Conservation (phyloP, 2,888 invertebrate genomes). For the Pimpla rufipes region DNA sequence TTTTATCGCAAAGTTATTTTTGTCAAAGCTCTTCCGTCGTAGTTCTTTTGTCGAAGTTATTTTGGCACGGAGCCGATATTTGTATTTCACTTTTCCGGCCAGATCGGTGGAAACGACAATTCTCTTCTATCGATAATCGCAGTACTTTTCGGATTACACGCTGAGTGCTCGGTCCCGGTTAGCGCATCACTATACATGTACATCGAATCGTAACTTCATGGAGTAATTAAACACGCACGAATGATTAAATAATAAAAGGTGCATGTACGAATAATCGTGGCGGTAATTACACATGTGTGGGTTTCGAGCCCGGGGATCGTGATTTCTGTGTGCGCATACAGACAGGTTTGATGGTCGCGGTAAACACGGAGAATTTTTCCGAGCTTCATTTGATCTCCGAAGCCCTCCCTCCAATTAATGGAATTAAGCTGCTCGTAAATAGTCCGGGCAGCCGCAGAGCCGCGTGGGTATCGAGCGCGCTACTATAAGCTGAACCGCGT, state of each 20-base stretch:
- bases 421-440: conserved; percentile 31
- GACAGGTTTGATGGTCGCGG: neutral
- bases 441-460: neutral
- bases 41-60: too few relatives aligned
- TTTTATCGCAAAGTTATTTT: too few relatives aligned
- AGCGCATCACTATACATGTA: neutral
- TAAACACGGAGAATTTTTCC: conserved; percentile 12
- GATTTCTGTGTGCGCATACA: neutral
- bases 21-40: too few relatives aligned
- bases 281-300: conserved; percentile 23
- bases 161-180: too few relatives aligned
- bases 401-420: conserved; percentile 27
- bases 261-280: conserved; percentile 12
- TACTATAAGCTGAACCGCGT: neutral
- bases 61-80: too few relatives aligned
- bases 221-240: conserved; percentile 50
- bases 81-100: too few relatives aligned
- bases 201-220: conserved; percentile 43
- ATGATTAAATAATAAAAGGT: conserved; percentile 48
- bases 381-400: conserved; percentile 17
- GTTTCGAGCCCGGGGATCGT: neutral
- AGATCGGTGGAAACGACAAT: too few relatives aligned
- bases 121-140: too few relatives aligned
- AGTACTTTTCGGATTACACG: too few relatives aligned
- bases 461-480: neutral